Percentiles rank a stretch among this genome's conserved stretches.
phyloP scores from a whole-genome alignment of 2,888 invertebrate genomes.

The Xylota segnis region DNA sequence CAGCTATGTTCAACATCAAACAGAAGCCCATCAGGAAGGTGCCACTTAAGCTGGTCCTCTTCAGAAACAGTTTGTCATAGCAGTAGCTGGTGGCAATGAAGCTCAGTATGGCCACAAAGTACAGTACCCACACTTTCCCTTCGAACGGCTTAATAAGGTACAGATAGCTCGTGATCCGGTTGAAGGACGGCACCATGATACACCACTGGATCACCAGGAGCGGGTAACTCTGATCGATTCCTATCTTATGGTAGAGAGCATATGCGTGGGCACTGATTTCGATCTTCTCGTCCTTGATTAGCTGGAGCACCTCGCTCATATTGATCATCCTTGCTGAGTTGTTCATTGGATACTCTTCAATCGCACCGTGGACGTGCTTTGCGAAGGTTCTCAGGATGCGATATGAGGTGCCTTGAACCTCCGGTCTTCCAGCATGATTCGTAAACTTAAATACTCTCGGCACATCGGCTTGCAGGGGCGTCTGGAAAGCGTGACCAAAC shows the following conservation, averaged over 20 bases:
- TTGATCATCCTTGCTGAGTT: conserved; percentile 77
- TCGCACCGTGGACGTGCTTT: conserved; percentile 78
- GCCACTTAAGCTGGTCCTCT: background rate
- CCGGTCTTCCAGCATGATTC: conserved; percentile 35
- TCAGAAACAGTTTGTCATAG: conserved; percentile 7
- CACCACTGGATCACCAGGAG: conserved; percentile 81
- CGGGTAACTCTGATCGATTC: conserved; percentile 80
- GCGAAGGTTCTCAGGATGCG: conserved; percentile 78
- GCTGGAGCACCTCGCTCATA: conserved; percentile 79
- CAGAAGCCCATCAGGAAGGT: conserved; percentile 77
- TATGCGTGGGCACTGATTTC: conserved; percentile 80
- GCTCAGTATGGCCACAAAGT: conserved; percentile 74
- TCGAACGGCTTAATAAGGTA: conserved; percentile 80
- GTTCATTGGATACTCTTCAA: conserved; percentile 72
- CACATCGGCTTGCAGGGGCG: conserved; percentile 79
- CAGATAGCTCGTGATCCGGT: conserved; percentile 79
- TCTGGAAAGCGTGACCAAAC: conserved; percentile 76
- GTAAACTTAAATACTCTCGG: conserved; percentile 79
- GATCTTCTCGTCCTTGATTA: conserved; percentile 78
- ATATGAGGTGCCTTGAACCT: conserved; percentile 79
- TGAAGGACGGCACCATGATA: conserved; percentile 80
- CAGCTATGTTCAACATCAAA: conserved; percentile 79
- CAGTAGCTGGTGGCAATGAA: conserved; percentile 64
- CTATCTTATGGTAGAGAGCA: conserved; percentile 79
- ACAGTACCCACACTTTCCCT: conserved; percentile 78